Evolutionary conservation across 2,113 vertebrate species (phyloP).

Genomic region (Hydropotes inermis): DNA sequence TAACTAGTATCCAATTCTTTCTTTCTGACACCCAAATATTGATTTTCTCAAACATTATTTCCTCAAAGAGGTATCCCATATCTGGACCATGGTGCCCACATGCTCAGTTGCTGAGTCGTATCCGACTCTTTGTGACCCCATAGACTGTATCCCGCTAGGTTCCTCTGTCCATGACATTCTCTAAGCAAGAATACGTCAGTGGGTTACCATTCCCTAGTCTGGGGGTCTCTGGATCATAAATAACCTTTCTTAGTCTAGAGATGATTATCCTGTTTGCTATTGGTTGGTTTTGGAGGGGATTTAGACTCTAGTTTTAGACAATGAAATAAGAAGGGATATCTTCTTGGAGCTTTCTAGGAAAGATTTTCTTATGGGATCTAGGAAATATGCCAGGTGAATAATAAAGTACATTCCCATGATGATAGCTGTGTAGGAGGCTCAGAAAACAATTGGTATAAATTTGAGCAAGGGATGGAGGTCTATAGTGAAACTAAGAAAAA

Average conservation of each 20-base stretch:
- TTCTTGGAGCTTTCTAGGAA: not conserved
- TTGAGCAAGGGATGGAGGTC: not conserved
- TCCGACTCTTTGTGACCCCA: not conserved
- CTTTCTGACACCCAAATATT: not conserved
- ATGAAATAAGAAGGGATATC: not conserved
- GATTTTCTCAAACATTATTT: not conserved
- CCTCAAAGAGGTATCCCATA: not conserved
- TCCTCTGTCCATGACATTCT: not conserved
- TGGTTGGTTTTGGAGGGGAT: not conserved
- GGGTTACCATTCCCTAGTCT: not conserved
- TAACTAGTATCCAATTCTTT: not conserved
- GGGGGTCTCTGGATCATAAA: not conserved
- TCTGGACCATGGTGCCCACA: not conserved
- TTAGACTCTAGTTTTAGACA: not conserved
- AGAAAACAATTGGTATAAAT: not conserved
- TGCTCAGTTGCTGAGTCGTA: not conserved
- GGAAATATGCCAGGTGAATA: not conserved
- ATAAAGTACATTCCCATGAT: not conserved
- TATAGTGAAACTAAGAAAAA: not conserved
- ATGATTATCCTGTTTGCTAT: not conserved
- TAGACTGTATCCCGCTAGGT: not conserved
- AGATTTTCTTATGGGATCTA: not conserved
- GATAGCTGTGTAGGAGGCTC: not conserved
- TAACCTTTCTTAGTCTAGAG: not conserved
- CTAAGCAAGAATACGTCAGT: not conserved